A percentile compares a stretch with the other conserved stretches of the same genome.
Conservation (phyloP, 2,113 vertebrate genomes). For the mouse (Mus musculus) region DNA sequence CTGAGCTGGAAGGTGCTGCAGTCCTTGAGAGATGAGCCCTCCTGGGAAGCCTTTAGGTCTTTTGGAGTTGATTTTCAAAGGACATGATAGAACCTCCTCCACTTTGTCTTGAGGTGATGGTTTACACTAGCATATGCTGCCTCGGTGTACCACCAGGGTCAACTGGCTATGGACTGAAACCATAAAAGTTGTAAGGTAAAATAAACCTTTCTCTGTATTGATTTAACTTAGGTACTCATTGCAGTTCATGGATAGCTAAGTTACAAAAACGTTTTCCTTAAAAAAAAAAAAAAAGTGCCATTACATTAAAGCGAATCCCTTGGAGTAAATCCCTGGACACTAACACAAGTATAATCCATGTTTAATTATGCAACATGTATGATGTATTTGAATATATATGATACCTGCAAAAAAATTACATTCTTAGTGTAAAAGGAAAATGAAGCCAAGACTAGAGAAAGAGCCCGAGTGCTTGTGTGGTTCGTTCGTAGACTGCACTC, state of each 20-base stretch:
- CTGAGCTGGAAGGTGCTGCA: not conserved
- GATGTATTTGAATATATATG: not conserved
- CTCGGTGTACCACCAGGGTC: too few species aligned
- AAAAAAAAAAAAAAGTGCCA: not conserved
- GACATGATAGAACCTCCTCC: not conserved
- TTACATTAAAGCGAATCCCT: not conserved
- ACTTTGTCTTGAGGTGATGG: not conserved
- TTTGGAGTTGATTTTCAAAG: not conserved
- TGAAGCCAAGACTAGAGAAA: not conserved
- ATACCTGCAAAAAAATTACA: not conserved
- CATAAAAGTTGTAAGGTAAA: not conserved
- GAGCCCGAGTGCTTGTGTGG: not conserved
- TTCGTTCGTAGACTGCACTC: not conserved
- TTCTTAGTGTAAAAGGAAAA: constrained; percentile 28
- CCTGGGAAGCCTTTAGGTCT: not conserved
- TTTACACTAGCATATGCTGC: not conserved
- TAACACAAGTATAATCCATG: not conserved
- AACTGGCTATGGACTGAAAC: not conserved
- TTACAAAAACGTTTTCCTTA: not conserved
- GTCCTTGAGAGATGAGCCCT: not conserved
- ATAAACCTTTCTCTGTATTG: not conserved
- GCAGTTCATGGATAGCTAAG: not conserved
- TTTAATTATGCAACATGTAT: not conserved
- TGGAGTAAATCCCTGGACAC: not conserved
- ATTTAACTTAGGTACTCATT: not conserved